These are phyloP conservation scores for Brotula barbata DNA, from an alignment of 2,797 vertebrate species.

Conservation along the genomic window DNA sequence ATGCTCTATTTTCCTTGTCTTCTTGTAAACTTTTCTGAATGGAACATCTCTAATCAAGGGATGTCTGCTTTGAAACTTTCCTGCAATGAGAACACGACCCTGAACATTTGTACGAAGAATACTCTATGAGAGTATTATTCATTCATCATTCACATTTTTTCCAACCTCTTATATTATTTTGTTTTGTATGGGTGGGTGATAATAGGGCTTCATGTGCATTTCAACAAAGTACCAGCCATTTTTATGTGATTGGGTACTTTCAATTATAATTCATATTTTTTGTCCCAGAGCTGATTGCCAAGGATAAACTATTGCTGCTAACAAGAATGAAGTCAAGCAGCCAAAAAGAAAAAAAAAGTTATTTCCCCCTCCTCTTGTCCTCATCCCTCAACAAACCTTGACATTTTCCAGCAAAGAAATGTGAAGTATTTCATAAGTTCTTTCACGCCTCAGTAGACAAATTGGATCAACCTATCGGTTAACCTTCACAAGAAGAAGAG, in stretches of 20 bases:
- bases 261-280: conserved; percentile 65
- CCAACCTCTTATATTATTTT: conserved; percentile 27
- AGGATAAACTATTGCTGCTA: conserved; percentile 78
- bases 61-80: conserved; percentile 61
- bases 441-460: conserved; percentile 77
- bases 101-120: conserved; percentile 54
- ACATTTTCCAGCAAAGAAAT: conserved; percentile 75
- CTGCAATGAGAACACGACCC: conserved; percentile 55
- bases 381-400: conserved; percentile 79
- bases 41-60: conserved; percentile 68
- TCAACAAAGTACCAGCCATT: conserved; percentile 54
- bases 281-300: conserved; percentile 70
- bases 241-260: conserved; percentile 59
- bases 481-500: conserved; percentile 78
- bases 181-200: background rate
- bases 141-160: conserved; percentile 29
- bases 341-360: conserved; percentile 60
- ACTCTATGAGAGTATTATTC: conserved; percentile 56
- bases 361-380: conserved; percentile 68
- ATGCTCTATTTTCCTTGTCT: conserved; percentile 41
- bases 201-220: conserved; percentile 41
- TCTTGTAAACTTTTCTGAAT: conserved; percentile 50
- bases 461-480: conserved; percentile 81
- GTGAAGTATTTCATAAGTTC: conserved; percentile 79
- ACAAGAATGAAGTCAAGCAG: conserved; percentile 71